A percentile compares a stretch with the other conserved stretches of the same genome.
These are phyloP conservation scores for Romanogobio albipinnatus DNA, from an alignment of 2,113 vertebrate genomes.

Conservation along the genomic window DNA sequence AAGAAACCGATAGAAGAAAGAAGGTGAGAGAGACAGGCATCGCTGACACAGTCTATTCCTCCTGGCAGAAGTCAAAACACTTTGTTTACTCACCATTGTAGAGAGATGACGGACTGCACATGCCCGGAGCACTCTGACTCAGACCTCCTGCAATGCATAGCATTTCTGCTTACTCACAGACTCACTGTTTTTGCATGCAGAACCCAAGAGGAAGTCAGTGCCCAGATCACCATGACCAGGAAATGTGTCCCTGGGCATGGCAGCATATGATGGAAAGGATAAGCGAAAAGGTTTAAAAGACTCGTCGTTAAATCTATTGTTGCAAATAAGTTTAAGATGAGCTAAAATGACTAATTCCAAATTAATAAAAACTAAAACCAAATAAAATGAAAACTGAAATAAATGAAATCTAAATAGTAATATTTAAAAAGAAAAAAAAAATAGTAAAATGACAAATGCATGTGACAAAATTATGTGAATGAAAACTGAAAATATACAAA, in stretches of 20 bases:
- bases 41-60: conserved; percentile 11
- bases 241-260: not conserved
- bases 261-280: not conserved
- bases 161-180: conserved; percentile 29
- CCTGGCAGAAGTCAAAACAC: conserved; percentile 39
- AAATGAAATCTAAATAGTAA: too few species aligned
- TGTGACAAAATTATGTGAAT: too few species aligned
- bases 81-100: conserved; percentile 1
- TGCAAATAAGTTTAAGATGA: too few species aligned
- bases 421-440: too few species aligned
- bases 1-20: conserved; percentile 2
- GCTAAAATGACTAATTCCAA: too few species aligned
- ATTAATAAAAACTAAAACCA: too few species aligned
- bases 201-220: not conserved
- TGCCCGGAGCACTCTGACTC: not conserved
- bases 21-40: not conserved
- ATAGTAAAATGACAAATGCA: too few species aligned
- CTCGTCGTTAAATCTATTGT: too few species aligned
- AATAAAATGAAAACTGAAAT: too few species aligned
- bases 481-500: too few species aligned
- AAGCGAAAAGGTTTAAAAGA: not conserved
- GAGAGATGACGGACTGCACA: conserved; percentile 30
- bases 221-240: conserved; percentile 3
- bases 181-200: not conserved
- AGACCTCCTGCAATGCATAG: not conserved